phyloP scores from a whole-genome alignment of 2,113 vertebrate species.

The Struthidea cinerea region DNA sequence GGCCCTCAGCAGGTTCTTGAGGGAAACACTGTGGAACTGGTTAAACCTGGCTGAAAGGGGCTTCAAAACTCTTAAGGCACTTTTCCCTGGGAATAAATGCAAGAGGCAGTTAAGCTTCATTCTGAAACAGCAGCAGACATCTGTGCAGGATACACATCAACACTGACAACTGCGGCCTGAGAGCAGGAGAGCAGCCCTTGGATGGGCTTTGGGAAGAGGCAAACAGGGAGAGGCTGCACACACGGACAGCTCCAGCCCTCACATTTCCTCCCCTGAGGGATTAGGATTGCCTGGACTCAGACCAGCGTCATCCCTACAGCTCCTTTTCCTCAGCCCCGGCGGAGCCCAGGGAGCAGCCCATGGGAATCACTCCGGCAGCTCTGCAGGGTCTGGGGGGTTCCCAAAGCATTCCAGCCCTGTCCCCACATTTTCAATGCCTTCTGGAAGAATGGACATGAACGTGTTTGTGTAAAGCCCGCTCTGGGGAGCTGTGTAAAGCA shows the following conservation, averaged over 20 bases:
- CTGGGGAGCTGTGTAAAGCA: not conserved
- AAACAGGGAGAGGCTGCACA: not conserved
- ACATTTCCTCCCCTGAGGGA: not conserved
- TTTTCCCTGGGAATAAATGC: not conserved
- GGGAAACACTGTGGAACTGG: not conserved
- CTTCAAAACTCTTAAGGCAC: not conserved
- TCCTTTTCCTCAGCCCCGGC: not conserved
- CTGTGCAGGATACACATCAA: not conserved
- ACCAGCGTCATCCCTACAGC: too few species aligned
- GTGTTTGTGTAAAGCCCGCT: not conserved
- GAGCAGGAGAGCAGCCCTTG: not conserved
- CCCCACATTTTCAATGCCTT: not conserved
- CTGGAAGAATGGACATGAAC: not conserved
- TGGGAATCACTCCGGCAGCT: not conserved
- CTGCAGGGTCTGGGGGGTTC: not conserved
- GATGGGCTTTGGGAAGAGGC: not conserved
- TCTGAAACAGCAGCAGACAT: not conserved
- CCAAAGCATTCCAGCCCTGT: not conserved
- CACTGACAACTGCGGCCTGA: not conserved
- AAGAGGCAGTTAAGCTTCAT: not conserved
- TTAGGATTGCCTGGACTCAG: not conserved
- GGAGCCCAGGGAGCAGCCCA: not conserved
- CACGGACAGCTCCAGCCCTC: not conserved
- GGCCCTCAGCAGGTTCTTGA: not conserved
- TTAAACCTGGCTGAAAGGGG: not conserved